phyloP scores from a whole-genome alignment of 2,113 vertebrate genomes.

The Cromileptes altivelis region DNA sequence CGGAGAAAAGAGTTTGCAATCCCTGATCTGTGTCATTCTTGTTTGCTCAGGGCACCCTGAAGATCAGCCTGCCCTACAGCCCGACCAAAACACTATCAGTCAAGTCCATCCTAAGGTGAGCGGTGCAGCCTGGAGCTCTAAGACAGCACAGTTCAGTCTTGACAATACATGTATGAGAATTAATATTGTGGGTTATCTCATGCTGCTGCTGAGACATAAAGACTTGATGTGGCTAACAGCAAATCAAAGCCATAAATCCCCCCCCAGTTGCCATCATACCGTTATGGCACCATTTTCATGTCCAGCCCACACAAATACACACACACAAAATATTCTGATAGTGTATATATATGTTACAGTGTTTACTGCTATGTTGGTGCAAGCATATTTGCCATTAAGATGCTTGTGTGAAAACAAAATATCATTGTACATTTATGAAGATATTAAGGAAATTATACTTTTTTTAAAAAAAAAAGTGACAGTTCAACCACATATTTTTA shows the following conservation, averaged over 20 bases:
- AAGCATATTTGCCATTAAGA: not conserved
- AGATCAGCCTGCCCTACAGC: conserved; percentile 98
- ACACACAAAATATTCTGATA: not conserved
- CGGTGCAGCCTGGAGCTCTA: conserved; percentile 19
- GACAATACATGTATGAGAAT: not conserved
- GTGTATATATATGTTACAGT: not conserved
- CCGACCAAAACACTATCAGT: conserved; percentile 98
- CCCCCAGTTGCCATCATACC: not conserved
- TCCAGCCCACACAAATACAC: no score
- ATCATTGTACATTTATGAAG: not conserved
- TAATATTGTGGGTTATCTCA: not conserved
- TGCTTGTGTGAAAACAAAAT: not conserved
- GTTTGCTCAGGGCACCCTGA: conserved; percentile 92
- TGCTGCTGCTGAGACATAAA: not conserved
- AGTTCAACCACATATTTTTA: no score
- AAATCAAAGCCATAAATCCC: not conserved
- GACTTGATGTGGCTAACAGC: not conserved
- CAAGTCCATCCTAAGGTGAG: conserved; percentile 99
- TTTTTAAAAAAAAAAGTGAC: no score
- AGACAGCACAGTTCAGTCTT: not conserved
- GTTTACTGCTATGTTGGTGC: not conserved
- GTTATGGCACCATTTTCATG: not conserved
- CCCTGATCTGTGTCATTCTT: conserved; percentile 48
- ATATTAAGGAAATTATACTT: not conserved
- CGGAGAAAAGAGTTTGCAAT: conserved; percentile 22